phyloP scores from a whole-genome alignment of 2,113 vertebrate genomes.

The Athene cunicularia region DNA sequence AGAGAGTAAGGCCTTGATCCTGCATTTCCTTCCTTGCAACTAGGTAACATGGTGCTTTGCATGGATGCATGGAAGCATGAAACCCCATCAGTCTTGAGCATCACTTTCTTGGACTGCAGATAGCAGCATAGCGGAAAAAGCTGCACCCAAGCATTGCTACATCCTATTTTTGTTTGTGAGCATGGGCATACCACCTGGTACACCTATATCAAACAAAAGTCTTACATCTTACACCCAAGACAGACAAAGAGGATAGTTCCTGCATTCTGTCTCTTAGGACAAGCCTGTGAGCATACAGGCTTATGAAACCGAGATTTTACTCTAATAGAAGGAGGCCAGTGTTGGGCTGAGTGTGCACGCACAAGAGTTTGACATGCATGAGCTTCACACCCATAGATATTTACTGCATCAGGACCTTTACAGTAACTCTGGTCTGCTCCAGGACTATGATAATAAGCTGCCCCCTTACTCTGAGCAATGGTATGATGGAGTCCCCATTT shows the following conservation, averaged over 20 bases:
- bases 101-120: not conserved
- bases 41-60: not conserved
- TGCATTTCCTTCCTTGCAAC: not conserved
- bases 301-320: not conserved
- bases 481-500: conserved; percentile 1
- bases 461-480: not conserved
- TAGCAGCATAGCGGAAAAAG: not conserved
- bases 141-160: not conserved
- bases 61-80: not conserved
- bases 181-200: not conserved
- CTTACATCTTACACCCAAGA: not conserved
- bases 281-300: not conserved
- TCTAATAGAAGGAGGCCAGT: not conserved
- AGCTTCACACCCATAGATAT: not conserved
- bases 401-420: not conserved
- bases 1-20: not conserved
- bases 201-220: not conserved
- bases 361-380: not conserved
- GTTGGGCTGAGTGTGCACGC: not conserved
- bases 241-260: not conserved
- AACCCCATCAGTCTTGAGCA: not conserved
- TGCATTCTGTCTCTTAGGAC: not conserved
- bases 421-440: not conserved
- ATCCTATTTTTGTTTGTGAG: not conserved
- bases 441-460: not conserved